Percentiles rank a stretch among this genome's conserved stretches.
These are phyloP conservation scores for Cyanistes caeruleus DNA, from an alignment of 2,113 vertebrate genomes.

Conservation along the genomic window DNA sequence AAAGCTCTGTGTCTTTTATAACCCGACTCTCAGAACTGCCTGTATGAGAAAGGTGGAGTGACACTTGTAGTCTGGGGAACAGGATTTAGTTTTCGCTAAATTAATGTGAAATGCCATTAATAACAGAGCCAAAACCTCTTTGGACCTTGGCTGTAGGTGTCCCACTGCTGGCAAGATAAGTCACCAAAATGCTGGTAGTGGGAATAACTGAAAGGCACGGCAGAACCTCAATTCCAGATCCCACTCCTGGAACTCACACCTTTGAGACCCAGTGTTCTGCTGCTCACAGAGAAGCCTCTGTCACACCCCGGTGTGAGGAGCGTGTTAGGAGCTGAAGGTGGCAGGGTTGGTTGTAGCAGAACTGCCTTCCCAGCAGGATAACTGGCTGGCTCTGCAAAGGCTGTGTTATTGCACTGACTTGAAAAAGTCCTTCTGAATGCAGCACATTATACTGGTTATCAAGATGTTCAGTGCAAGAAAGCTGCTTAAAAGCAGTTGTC, in stretches of 20 bases:
- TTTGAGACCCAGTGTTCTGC: fast-evolving
- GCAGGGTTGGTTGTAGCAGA: not conserved
- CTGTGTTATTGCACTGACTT: not conserved
- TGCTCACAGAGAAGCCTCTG: not conserved
- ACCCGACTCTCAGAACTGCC: not conserved
- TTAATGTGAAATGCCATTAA: not conserved
- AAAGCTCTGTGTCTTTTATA: not conserved
- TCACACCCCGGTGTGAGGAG: not conserved
- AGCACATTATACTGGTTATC: fast-evolving
- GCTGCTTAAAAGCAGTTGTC: not conserved
- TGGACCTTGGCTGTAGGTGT: not conserved
- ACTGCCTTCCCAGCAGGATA: not conserved
- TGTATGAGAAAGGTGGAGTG: not conserved
- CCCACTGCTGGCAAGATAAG: not conserved
- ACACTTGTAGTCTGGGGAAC: not conserved
- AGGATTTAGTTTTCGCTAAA: not conserved
- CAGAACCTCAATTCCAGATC: not conserved
- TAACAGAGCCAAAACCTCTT: not conserved
- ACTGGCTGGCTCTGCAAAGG: not conserved
- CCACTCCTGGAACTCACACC: not conserved
- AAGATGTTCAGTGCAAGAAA: not conserved
- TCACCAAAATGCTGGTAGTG: fast-evolving
- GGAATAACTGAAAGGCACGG: not conserved
- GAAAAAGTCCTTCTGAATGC: not conserved
- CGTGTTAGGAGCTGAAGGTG: not conserved